Percentiles rank a stretch among this genome's conserved stretches.
Conservation (phyloP, 2,888 invertebrate species). For the Tricholauxania praeusta region DNA sequence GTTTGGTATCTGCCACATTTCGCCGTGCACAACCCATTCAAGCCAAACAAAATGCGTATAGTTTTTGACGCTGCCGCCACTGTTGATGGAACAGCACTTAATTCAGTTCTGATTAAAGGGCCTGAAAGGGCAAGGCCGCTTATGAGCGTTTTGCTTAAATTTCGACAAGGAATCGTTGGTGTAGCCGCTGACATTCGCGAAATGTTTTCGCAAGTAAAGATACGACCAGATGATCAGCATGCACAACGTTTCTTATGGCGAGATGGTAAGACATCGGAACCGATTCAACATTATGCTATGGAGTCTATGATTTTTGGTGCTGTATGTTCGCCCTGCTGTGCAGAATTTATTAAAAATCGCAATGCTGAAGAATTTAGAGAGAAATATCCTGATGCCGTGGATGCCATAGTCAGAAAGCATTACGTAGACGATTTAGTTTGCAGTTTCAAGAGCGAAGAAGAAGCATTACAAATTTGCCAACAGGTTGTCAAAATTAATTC, state of each 20-base stretch:
- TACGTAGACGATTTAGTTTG: slow-evolving; percentile 6
- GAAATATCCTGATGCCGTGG: not conserved
- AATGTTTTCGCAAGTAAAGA: slow-evolving; percentile 37
- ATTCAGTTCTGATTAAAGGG: not conserved
- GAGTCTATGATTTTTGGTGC: slow-evolving; percentile 46
- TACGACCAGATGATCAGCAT: slow-evolving; percentile 45
- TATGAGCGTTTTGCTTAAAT: too few relatives aligned
- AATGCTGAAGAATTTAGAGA: slow-evolving; percentile 32
- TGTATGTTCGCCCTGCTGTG: slow-evolving; percentile 33
- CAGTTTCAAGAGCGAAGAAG: slow-evolving; percentile 2
- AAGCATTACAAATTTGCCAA: slow-evolving; percentile 2
- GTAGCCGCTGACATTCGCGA: slow-evolving; percentile 37
- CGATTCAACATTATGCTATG: slow-evolving; percentile 44
- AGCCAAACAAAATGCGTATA: too few relatives aligned
- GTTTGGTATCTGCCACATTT: too few relatives aligned
- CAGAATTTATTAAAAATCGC: slow-evolving; percentile 36
- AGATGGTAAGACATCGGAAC: slow-evolving; percentile 22
- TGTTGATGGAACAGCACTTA: too few relatives aligned
- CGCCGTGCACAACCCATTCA: too few relatives aligned
- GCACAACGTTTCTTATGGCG: slow-evolving; percentile 46
- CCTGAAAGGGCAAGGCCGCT: too few relatives aligned
- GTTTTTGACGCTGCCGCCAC: too few relatives aligned
- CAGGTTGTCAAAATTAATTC: slow-evolving; percentile 5
- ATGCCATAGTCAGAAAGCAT: not conserved
- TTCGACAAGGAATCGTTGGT: slow-evolving; percentile 1